Conservation (phyloP, 2,888 invertebrate genomes). For the Arrhopalites spinosus region DNA sequence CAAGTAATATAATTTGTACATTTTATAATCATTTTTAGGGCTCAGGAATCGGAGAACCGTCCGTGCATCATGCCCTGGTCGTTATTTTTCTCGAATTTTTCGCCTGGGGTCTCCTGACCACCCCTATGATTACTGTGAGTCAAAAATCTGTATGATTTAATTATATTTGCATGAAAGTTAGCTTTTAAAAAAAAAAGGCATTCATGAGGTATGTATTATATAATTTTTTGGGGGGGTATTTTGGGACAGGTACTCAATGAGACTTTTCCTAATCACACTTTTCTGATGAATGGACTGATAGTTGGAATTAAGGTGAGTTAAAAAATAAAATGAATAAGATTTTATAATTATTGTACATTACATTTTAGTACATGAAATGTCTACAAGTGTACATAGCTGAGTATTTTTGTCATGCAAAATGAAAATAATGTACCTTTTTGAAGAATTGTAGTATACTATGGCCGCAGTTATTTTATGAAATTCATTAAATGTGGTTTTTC, state of each 20-base stretch:
- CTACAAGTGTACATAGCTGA: background rate
- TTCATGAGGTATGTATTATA: too few relatives aligned
- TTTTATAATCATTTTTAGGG: constrained; percentile 64
- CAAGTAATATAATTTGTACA: background rate
- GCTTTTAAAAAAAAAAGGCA: too few relatives aligned
- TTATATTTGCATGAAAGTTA: too few relatives aligned
- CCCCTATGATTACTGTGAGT: constrained; percentile 90
- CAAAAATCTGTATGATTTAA: too few relatives aligned
- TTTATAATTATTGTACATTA: too few relatives aligned
- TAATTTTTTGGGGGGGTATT: too few relatives aligned
- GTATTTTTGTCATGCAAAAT: background rate
- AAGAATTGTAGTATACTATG: constrained; percentile 4
- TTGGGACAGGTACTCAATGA: constrained; percentile 79
- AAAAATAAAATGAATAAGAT: background rate
- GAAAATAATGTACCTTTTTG: background rate
- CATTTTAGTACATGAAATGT: too few relatives aligned
- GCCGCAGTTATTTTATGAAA: too few relatives aligned
- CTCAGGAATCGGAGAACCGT: constrained; percentile 89
- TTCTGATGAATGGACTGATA: constrained; percentile 98
- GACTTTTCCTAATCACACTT: constrained; percentile 98
- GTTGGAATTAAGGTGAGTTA: constrained; percentile 86
- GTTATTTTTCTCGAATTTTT: constrained; percentile 99
- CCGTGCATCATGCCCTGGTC: constrained; percentile 96
- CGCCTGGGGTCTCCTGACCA: constrained; percentile 98
- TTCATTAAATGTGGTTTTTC: too few relatives aligned